phyloP scores from a whole-genome alignment of 2,888 invertebrate species.

The Octodonta nipae region DNA sequence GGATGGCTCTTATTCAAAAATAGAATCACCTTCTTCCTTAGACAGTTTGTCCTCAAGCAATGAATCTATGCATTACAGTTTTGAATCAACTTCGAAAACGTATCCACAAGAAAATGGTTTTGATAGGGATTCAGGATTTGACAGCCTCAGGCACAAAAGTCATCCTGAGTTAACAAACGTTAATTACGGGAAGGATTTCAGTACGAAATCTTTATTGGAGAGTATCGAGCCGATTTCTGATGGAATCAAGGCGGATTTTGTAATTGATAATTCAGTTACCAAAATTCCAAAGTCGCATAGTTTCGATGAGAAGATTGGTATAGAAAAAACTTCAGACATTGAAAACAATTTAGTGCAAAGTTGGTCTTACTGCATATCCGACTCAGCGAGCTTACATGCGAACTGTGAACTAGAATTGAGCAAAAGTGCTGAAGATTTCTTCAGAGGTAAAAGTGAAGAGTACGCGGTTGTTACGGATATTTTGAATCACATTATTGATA shows the following conservation, averaged over 20 bases:
- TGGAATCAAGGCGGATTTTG: slow-evolving; percentile 25
- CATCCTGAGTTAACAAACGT: slow-evolving; percentile 14
- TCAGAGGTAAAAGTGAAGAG: slow-evolving; percentile 39
- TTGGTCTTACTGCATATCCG: slow-evolving; percentile 39
- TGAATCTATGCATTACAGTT: slow-evolving; percentile 24
- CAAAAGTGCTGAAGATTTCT: slow-evolving; percentile 54
- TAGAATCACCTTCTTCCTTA: slow-evolving; percentile 28
- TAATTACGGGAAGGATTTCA: slow-evolving; percentile 8
- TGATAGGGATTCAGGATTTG: slow-evolving; percentile 29
- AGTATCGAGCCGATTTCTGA: slow-evolving; percentile 32
- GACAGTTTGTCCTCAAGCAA: slow-evolving; percentile 30
- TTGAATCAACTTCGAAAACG: slow-evolving; percentile 21
- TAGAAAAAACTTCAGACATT: slow-evolving; percentile 29
- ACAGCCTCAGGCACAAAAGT: slow-evolving; percentile 23
- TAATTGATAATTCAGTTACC: slow-evolving; percentile 6
- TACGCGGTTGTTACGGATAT: slow-evolving; percentile 42
- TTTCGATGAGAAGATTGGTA: slow-evolving; percentile 32
- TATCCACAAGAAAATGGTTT: slow-evolving; percentile 13
- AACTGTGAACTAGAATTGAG: slow-evolving; percentile 41
- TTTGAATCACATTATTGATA: slow-evolving; percentile 44
- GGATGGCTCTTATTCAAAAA: slow-evolving; percentile 31
- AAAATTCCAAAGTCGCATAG: slow-evolving; percentile 31
- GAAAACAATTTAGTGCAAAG: slow-evolving; percentile 41
- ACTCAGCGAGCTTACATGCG: slow-evolving; percentile 34
- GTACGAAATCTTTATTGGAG: slow-evolving; percentile 23